A percentile compares a stretch with the other conserved stretches of the same genome.
Conservation (phyloP, 2,797 vertebrate species). For the Hapalemur alaotrensis region DNA sequence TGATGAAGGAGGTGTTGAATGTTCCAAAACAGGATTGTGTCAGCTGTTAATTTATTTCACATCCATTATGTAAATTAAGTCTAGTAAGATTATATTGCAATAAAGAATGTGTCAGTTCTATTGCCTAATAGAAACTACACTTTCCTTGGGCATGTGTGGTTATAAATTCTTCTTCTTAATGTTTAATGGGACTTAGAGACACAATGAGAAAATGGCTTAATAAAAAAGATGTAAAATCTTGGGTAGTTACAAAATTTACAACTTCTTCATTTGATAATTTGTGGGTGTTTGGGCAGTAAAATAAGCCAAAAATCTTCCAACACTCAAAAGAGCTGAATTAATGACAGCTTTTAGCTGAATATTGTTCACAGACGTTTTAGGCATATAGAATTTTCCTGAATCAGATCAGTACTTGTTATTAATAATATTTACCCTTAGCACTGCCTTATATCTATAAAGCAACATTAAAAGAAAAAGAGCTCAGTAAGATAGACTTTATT, state of each 20-base stretch:
- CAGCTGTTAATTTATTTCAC: neutral
- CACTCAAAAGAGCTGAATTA: neutral
- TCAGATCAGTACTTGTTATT: neutral
- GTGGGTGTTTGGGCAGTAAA: neutral
- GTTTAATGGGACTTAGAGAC: neutral
- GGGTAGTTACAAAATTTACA: neutral
- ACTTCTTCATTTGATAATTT: neutral
- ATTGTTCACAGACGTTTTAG: neutral
- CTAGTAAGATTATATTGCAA: neutral
- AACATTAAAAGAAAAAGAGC: neutral
- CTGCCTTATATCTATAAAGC: neutral
- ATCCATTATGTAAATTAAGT: neutral
- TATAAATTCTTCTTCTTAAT: neutral
- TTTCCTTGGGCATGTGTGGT: neutral
- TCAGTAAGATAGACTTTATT: too few relatives aligned
- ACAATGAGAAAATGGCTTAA: constrained; percentile 29
- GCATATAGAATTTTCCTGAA: neutral
- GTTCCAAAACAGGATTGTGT: neutral
- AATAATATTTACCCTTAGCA: neutral
- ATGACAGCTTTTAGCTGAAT: neutral
- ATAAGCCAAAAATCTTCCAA: neutral
- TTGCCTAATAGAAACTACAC: neutral
- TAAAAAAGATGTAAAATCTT: neutral
- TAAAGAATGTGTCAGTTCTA: neutral
- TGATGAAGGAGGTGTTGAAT: neutral